Percentiles rank a stretch among this genome's conserved stretches.
phyloP scores from a whole-genome alignment of 2,797 vertebrate species.

The Chiloscyllium punctatum region DNA sequence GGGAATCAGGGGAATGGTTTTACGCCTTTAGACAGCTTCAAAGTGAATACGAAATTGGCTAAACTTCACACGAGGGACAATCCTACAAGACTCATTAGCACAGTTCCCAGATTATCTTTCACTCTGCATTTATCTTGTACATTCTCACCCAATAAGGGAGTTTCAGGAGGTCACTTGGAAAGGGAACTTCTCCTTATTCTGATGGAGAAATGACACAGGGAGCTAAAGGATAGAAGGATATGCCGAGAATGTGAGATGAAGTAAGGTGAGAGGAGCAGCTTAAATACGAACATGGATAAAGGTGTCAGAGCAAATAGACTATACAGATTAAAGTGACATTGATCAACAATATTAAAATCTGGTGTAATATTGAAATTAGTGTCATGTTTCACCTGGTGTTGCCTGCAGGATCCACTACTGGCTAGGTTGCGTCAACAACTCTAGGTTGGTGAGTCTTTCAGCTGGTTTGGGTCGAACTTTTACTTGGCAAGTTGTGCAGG shows the following conservation, averaged over 20 bases:
- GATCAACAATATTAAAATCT: background rate
- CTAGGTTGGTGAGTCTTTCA: background rate
- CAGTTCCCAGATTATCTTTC: background rate
- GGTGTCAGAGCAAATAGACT: background rate
- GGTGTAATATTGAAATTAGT: background rate
- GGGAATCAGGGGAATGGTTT: slow-evolving; percentile 16
- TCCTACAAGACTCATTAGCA: background rate
- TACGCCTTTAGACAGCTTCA: background rate
- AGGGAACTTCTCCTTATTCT: background rate
- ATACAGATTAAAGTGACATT: background rate
- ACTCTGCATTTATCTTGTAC: background rate
- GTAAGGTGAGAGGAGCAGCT: background rate
- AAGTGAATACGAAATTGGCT: slow-evolving; percentile 26
- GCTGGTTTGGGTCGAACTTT: background rate
- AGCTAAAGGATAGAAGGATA: background rate
- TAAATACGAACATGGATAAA: background rate
- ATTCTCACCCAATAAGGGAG: background rate
- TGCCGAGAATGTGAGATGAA: background rate
- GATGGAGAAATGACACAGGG: background rate
- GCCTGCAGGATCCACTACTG: background rate
- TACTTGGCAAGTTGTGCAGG: background rate
- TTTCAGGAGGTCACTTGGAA: background rate
- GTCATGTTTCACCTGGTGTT: background rate
- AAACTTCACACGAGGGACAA: background rate
- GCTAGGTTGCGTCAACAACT: background rate